Percentiles rank a stretch among this genome's conserved stretches.
phyloP scores from a whole-genome alignment of 2,888 invertebrate species.

The Brenthis daphne region DNA sequence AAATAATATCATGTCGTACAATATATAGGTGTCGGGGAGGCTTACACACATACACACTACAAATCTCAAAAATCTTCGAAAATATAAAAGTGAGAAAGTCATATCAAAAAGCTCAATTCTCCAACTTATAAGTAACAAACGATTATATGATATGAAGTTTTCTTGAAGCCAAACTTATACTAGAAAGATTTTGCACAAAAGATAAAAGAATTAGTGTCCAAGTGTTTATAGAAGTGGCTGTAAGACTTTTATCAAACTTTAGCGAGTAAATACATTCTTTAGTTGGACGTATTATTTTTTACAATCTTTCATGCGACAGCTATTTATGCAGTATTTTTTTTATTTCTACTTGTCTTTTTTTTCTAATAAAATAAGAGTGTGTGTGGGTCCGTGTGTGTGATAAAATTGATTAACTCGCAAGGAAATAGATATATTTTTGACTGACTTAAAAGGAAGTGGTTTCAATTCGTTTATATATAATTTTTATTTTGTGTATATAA shows the following conservation, averaged over 20 bases:
- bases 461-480: no score
- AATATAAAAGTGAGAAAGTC: conserved; percentile 14
- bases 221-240: conserved; percentile 21
- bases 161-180: conserved; percentile 24
- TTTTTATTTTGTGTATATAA: no score
- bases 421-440: no score
- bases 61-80: background rate
- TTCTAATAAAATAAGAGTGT: no score
- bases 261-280: conserved; percentile 10
- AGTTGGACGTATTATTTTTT: conserved; percentile 4
- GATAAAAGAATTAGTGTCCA: conserved; percentile 30
- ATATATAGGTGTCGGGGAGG: no score
- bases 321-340: no score
- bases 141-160: conserved; percentile 33
- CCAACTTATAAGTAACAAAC: conserved; percentile 31
- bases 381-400: no score
- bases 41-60: no score
- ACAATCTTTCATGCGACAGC: background rate
- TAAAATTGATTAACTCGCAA: no score
- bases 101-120: conserved; percentile 28
- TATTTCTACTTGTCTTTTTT: no score
- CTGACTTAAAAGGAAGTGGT: no score
- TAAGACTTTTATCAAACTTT: conserved; percentile 22
- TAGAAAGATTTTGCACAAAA: conserved; percentile 28
- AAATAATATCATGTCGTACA: no score